Evolutionary conservation across 2,113 vertebrate genomes (phyloP), one percentile per base, ranked within the genome.

Genomic region (Tonatia bakeri): DNA sequence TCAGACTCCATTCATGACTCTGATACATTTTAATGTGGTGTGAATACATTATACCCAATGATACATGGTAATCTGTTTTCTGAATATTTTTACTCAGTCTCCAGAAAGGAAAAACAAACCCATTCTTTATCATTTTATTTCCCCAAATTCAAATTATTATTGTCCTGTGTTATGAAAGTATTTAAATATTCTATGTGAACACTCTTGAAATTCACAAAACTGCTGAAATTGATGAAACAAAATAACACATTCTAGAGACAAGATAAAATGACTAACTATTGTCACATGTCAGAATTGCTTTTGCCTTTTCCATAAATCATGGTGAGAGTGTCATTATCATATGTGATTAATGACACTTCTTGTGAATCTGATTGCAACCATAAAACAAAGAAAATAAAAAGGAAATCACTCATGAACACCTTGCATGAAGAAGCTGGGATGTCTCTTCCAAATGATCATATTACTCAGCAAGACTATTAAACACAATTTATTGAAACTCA

Each of bases 361-460:
- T 85, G 70, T 82, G 91, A 92, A 87, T 95, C 84, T 97, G 93
- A 97, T 97, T 96, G 88, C 67, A 96, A 82, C 84, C 82, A 86
- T 75, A 77, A 90, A 96, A 93, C 79, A 97, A 97, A 95, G 85
- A 93, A 94, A 95, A 94, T 85, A 95, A 96, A 92, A 83, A 97
- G 52, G 82, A 97, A 84, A 77, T 92, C 86, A 88, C 59, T 97
- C 79, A 64, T 22, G 75, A 95, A 91, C 82, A 95, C 95, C 77
- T 97, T 93, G 50, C 56, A 28, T 54, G 77, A 70, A 94, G n/a
- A 92, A 77, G 70, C 76, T 83, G 70, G 31, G 67, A 16, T 87
- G 70, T 94, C 69, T 93, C 36, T 87, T 61, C 47, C 47, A 95
- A 95, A 96, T 96, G 93, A 79, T 56, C 52, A 65, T 96, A 91